These are phyloP conservation scores for Mirza zaza DNA, from an alignment of 2,113 vertebrate species.

Conservation along the genomic window DNA sequence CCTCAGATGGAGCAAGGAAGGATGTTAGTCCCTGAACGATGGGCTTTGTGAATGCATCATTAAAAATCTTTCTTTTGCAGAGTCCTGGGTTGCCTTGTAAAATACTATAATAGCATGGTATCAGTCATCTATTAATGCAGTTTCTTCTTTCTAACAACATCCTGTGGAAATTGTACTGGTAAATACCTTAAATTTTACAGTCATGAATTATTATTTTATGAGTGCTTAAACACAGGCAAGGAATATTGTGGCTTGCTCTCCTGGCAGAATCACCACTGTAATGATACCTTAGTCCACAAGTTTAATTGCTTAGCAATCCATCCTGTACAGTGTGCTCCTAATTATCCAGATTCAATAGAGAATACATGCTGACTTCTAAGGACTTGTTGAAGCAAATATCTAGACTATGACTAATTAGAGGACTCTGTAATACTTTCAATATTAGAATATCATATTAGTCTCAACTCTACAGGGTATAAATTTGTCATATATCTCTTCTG, in stretches of 20 bases:
- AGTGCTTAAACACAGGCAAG: background rate
- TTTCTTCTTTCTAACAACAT: constrained; percentile 4
- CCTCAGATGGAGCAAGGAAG: background rate
- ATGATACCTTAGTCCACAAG: background rate
- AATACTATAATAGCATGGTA: background rate
- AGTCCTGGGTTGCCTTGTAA: background rate
- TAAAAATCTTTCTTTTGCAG: background rate
- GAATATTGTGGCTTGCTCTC: background rate
- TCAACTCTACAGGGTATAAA: constrained; percentile 51
- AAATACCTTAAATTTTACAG: background rate
- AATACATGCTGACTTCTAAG: constrained; percentile 30
- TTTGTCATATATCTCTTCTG: constrained; percentile 44
- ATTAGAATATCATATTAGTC: constrained; percentile 51
- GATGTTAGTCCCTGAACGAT: background rate
- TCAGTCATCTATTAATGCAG: background rate
- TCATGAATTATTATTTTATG: background rate
- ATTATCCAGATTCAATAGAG: constrained; percentile 50
- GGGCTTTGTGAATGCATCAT: background rate
- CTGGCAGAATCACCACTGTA: background rate
- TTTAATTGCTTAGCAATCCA: constrained; percentile 22
- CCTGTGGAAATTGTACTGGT: background rate
- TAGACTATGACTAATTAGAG: constrained; percentile 57
- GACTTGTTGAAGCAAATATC: constrained; percentile 55
- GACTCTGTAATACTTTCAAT: constrained; percentile 19
- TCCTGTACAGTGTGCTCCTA: background rate